A percentile compares a stretch with the other conserved stretches of the same genome.
These are phyloP conservation scores for Xerus rutilus DNA, from an alignment of 2,797 vertebrate genomes.

Conservation along the genomic window DNA sequence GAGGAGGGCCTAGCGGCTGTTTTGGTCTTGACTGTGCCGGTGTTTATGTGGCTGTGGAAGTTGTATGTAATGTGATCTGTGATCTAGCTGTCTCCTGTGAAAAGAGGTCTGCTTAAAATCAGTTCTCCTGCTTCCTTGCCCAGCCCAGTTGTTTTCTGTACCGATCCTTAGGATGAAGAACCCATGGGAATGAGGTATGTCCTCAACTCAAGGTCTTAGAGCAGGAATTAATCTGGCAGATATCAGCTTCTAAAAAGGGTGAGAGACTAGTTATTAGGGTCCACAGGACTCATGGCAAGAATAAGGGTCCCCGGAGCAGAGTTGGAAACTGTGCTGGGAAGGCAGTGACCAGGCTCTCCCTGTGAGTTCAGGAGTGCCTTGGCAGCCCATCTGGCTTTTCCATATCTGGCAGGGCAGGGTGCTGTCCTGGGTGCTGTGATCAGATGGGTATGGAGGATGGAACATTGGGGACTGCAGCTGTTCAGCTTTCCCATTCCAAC, in stretches of 20 bases:
- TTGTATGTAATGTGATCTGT: background rate
- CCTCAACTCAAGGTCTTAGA: background rate
- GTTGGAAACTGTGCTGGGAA: background rate
- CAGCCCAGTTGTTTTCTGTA: background rate
- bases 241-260: background rate
- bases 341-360: background rate
- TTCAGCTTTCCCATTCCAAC: background rate
- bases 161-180: background rate
- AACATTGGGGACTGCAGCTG: background rate
- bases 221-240: background rate
- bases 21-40: background rate
- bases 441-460: background rate
- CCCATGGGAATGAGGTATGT: background rate
- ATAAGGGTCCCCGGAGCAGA: background rate
- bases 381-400: background rate
- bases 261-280: background rate
- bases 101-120: slow-evolving; percentile 39
- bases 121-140: background rate
- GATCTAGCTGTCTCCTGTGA: background rate
- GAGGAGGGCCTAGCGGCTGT: background rate
- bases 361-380: background rate
- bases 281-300: background rate
- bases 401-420: background rate
- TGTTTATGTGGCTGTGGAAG: background rate
- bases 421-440: background rate